Evolutionary conservation across 2,113 vertebrate genomes (phyloP).

Genomic region (Aythya baeri): DNA sequence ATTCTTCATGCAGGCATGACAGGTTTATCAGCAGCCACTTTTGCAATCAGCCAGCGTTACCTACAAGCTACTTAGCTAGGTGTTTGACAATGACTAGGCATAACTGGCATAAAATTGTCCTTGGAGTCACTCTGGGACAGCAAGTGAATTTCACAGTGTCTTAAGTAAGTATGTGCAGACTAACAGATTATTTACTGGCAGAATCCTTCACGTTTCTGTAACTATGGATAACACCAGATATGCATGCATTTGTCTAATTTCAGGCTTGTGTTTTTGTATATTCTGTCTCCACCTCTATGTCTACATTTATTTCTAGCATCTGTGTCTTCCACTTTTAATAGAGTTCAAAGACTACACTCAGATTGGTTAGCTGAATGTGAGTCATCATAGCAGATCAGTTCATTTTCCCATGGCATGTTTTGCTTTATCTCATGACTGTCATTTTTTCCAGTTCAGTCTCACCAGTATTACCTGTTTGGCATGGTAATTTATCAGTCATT

Average conservation of each 20-base stretch:
- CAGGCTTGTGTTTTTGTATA: background rate
- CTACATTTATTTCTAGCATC: background rate
- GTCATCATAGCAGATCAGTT: background rate
- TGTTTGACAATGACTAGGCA: background rate
- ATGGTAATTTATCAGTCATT: background rate
- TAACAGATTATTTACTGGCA: accelerated
- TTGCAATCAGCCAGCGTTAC: background rate
- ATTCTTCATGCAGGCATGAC: background rate
- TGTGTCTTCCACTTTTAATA: background rate
- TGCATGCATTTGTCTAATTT: background rate
- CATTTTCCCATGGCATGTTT: background rate
- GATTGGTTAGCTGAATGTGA: background rate
- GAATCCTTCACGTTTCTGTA: background rate
- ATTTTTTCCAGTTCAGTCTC: background rate
- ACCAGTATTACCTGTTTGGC: slow-evolving; percentile 20
- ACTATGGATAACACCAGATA: background rate
- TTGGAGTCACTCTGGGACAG: background rate
- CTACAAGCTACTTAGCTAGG: background rate
- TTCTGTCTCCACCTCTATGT: background rate
- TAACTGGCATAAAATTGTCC: background rate
- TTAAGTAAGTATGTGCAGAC: background rate
- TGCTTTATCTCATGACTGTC: background rate
- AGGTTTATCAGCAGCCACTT: background rate
- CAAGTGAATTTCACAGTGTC: background rate
- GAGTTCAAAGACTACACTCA: background rate